These are phyloP conservation scores for Rhogogaster chlorosoma DNA, from an alignment of 2,888 invertebrate species.

Conservation along the genomic window DNA sequence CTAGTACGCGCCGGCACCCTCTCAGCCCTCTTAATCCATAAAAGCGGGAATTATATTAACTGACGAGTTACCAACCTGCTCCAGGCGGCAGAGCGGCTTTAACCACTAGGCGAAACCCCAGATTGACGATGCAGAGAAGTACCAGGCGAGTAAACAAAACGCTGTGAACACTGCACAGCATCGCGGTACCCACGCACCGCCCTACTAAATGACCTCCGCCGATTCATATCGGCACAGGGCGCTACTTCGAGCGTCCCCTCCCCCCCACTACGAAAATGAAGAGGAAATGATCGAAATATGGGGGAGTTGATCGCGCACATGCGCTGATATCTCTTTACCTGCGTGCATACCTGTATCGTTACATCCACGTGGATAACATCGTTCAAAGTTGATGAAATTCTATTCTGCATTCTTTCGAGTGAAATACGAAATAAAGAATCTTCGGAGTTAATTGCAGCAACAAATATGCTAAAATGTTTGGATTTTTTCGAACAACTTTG, in stretches of 20 bases:
- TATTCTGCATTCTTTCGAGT: background rate
- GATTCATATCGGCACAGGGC: constrained; percentile 20
- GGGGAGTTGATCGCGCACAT: constrained; percentile 41
- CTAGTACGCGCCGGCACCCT: background rate
- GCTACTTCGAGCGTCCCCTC: constrained; percentile 19
- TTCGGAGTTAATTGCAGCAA: background rate
- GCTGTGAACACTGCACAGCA: constrained; percentile 71
- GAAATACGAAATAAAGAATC: background rate
- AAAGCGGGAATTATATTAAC: background rate
- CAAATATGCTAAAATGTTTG: background rate
- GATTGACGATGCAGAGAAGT: constrained; percentile 57
- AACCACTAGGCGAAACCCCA: constrained; percentile 58
- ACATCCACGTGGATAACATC: background rate
- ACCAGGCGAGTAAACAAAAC: constrained; percentile 65
- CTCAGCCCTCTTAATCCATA: background rate
- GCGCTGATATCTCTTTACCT: constrained; percentile 11
- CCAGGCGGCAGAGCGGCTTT: constrained; percentile 73
- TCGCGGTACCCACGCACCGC: constrained; percentile 73
- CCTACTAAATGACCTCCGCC: constrained; percentile 66
- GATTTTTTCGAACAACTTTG: too few relatives aligned
- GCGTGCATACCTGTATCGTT: background rate
- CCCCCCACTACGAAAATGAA: background rate
- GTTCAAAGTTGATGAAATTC: background rate
- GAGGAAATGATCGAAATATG: constrained; percentile 13
- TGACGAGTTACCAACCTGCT: constrained; percentile 67